phyloP scores from a whole-genome alignment of 2,113 vertebrate genomes.

The Oceanodroma tethys region DNA sequence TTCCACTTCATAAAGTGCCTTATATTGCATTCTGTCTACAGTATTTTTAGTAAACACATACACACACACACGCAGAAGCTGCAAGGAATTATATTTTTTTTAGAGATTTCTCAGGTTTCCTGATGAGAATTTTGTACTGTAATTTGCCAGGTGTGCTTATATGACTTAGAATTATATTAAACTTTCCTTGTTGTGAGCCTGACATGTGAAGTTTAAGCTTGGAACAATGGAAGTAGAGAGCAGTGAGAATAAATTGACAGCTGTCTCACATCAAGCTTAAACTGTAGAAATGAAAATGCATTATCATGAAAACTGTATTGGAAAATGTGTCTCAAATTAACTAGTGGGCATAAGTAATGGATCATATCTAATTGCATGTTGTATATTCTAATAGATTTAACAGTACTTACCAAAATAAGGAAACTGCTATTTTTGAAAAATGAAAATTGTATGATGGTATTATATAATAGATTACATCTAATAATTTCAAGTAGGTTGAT shows the following conservation, averaged over 20 bases:
- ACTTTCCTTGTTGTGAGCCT: background rate
- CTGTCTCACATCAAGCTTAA: background rate
- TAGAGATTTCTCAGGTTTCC: background rate
- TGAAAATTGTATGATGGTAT: background rate
- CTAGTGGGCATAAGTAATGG: conserved; percentile 41
- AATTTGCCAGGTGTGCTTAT: background rate
- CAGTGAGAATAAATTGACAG: background rate
- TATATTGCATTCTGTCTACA: background rate
- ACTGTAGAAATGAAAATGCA: background rate
- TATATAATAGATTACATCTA: background rate
- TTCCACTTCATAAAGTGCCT: background rate
- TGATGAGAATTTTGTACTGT: background rate
- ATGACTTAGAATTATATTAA: background rate
- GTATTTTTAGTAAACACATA: background rate
- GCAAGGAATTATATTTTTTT: background rate
- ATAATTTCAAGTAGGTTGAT: background rate
- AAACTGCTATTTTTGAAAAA: background rate
- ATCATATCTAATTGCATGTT: background rate
- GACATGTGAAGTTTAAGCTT: background rate
- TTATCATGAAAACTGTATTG: background rate
- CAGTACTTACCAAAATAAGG: background rate
- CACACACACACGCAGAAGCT: background rate
- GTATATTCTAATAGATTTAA: background rate
- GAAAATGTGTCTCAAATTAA: conserved; percentile 44
- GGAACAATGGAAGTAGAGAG: background rate